Evolutionary conservation across 2,888 invertebrate genomes (phyloP).

Genomic region (Volucella zonaria): DNA sequence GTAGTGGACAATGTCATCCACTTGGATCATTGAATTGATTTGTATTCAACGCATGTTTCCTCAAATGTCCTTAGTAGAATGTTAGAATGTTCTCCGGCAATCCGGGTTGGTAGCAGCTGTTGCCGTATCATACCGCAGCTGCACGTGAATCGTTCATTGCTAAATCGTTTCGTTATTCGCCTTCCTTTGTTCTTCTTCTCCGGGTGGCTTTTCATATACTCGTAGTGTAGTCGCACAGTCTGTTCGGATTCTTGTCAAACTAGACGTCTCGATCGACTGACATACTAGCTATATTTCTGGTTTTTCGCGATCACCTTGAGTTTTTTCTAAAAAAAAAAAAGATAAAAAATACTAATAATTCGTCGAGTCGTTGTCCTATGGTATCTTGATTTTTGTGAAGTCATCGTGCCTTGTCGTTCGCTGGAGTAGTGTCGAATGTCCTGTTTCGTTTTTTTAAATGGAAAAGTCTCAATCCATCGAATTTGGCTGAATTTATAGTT

Average conservation of each 20-base stretch:
- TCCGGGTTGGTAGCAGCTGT: slow-evolving; percentile 22
- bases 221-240: slow-evolving; percentile 15
- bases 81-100: slow-evolving; percentile 45
- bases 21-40: too few species aligned
- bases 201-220: neutral
- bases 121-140: neutral
- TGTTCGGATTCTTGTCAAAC: neutral
- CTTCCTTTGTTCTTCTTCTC: slow-evolving; percentile 54
- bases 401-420: neutral
- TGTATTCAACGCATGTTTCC: too few species aligned
- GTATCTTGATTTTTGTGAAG: neutral
- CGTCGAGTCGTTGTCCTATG: slow-evolving; percentile 51
- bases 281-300: neutral
- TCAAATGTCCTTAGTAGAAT: too few species aligned
- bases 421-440: slow-evolving; percentile 29
- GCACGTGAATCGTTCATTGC: slow-evolving; percentile 44
- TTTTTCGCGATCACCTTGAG: slow-evolving; percentile 25
- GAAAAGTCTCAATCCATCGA: slow-evolving; percentile 37
- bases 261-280: slow-evolving; percentile 22
- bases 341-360: slow-evolving; percentile 3
- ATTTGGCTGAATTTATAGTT: slow-evolving; percentile 5
- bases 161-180: slow-evolving; percentile 3
- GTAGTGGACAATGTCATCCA: too few species aligned
- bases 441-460: slow-evolving; percentile 38
- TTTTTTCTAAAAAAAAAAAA: too few species aligned